These are phyloP conservation scores for Fregata magnificens DNA, from an alignment of 2,113 vertebrate species.

Conservation along the genomic window DNA sequence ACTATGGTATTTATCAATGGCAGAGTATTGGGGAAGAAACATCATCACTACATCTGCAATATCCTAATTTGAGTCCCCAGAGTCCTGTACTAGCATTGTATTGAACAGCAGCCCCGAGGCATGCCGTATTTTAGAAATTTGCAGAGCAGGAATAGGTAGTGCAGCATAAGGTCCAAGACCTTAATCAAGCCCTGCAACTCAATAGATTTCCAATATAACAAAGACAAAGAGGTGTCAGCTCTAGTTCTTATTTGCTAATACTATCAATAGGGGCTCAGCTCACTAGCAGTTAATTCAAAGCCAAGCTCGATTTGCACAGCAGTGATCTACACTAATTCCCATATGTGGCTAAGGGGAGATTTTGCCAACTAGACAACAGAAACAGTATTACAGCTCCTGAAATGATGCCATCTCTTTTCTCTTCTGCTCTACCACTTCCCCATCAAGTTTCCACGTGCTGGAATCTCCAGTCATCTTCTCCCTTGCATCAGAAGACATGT, in stretches of 20 bases:
- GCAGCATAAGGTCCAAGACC: neutral
- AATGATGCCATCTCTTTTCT: neutral
- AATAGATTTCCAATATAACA: neutral
- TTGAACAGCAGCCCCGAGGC: neutral
- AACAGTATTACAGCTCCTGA: constrained; percentile 23
- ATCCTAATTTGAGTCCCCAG: neutral
- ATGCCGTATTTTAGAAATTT: neutral
- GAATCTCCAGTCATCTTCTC: neutral
- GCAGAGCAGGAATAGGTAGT: neutral
- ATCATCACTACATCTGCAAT: neutral
- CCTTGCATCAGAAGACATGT: neutral
- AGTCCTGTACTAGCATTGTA: neutral
- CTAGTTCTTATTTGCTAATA: constrained; percentile 14
- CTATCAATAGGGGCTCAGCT: constrained; percentile 42
- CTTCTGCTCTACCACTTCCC: neutral
- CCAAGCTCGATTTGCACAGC: constrained; percentile 48
- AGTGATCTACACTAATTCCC: constrained; percentile 46
- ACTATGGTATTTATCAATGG: neutral
- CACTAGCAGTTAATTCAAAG: constrained; percentile 61
- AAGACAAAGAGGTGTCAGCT: constrained; percentile 51
- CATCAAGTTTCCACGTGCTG: neutral
- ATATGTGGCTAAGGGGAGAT: constrained; percentile 24
- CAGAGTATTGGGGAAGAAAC: neutral
- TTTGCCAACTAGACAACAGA: constrained; percentile 44
- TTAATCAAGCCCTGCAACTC: constrained; percentile 11